Percentiles rank a stretch among this genome's conserved stretches.
phyloP scores from a whole-genome alignment of 1,140 invertebrate genomes.

The Dendrolimus kikuchii region DNA sequence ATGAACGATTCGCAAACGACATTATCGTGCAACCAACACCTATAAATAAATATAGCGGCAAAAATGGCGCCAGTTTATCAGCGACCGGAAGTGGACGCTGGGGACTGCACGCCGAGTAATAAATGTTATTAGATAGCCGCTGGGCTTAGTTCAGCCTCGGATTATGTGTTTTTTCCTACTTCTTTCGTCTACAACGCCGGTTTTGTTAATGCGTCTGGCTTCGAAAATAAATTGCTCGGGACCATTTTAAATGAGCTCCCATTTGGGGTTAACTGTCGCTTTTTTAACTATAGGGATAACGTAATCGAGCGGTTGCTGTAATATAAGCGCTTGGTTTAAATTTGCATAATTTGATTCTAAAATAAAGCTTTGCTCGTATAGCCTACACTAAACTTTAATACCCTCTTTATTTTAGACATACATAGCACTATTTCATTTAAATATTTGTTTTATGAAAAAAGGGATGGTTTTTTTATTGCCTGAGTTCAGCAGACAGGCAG shows the following conservation, averaged over 20 bases:
- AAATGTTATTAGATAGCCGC: constrained; percentile 71
- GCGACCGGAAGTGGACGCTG: constrained; percentile 57
- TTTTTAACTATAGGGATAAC: neutral
- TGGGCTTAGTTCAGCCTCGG: constrained; percentile 57
- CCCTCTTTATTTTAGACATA: no score
- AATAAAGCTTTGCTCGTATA: no score
- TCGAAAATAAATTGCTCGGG: constrained; percentile 56
- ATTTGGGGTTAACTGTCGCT: no score
- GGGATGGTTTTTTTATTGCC: no score
- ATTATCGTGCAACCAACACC: constrained; percentile 52
- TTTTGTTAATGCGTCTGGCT: constrained; percentile 68
- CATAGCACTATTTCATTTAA: no score
- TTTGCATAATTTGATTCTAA: no score
- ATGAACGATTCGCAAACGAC: constrained; percentile 45
- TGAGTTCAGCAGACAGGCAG: no score
- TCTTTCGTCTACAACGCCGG: constrained; percentile 42
- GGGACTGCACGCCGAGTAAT: constrained; percentile 58
- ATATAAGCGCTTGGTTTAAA: no score
- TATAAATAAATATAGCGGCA: constrained; percentile 70
- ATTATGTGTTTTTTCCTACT: constrained; percentile 51
- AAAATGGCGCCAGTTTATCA: constrained; percentile 70
- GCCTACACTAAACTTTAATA: no score
- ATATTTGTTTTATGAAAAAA: no score
- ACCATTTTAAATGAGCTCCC: constrained; percentile 49
- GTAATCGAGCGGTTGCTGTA: constrained; percentile 2